phyloP scores from a whole-genome alignment of 2,113 vertebrate species.

The human region GRCh38 chr1:183510501-183511000 shows the following conservation, averaged over 20 bases:
- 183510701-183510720: no score
- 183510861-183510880: neutral
- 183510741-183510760: no score
- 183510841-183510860: neutral
- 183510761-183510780: neutral
- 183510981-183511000: no score
- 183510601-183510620: neutral
- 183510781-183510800: neutral
- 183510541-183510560: neutral
- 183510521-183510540: constrained; percentile 23
- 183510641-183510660: neutral
- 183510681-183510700: neutral
- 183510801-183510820: constrained; percentile 30
- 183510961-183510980: no score
- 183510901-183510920: no score
- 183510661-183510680: constrained; percentile 35
- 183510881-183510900: neutral
- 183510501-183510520: neutral
- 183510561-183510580: neutral
- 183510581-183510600: constrained; percentile 34
- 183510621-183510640: constrained; percentile 16
- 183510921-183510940: no score
- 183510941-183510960: no score
- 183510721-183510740: neutral
- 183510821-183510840: constrained; percentile 23